Conservation (phyloP, 35 echinoderm and acorn worm species). For the Acanthaster planci region DNA sequence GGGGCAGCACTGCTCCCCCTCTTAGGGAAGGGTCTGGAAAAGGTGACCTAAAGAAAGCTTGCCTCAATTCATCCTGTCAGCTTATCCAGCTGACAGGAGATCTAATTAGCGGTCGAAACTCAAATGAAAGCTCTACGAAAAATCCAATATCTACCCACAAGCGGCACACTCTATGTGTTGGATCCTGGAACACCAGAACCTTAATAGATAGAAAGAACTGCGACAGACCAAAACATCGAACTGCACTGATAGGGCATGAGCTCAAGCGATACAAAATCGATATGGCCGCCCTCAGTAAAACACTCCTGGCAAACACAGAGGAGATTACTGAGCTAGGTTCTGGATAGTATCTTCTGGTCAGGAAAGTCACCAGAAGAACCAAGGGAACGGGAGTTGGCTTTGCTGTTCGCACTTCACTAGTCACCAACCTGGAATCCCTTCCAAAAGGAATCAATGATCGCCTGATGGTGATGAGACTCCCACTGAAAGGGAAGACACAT, state of each 20-base stretch:
- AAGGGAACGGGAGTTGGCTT: conserved; percentile 8
- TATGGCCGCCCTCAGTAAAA: conserved; percentile 1
- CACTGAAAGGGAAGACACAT: background rate
- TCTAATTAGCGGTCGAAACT: conserved; percentile 25
- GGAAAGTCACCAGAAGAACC: background rate
- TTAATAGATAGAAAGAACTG: conserved; percentile 9
- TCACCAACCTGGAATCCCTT: conserved; percentile 1
- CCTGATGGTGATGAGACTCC: background rate
- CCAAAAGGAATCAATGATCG: background rate
- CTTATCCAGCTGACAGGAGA: conserved; percentile 1
- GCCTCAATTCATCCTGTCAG: conserved; percentile 16
- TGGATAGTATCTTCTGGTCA: conserved; percentile 16
- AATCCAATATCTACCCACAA: background rate
- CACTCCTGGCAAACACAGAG: conserved; percentile 19
- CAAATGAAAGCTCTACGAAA: background rate
- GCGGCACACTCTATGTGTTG: conserved; percentile 32
- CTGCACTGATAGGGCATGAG: too few species aligned
- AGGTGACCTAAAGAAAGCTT: conserved; percentile 1
- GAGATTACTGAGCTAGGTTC: background rate
- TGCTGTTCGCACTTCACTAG: background rate
- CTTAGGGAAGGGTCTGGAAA: background rate
- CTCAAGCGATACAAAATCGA: background rate
- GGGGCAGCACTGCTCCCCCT: background rate
- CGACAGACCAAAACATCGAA: background rate
- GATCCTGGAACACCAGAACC: conserved; percentile 33